A percentile compares a stretch with the other conserved stretches of the same genome.
These are phyloP conservation scores for Limenitis camilla DNA, from an alignment of 2,888 invertebrate species.

Conservation along the genomic window DNA sequence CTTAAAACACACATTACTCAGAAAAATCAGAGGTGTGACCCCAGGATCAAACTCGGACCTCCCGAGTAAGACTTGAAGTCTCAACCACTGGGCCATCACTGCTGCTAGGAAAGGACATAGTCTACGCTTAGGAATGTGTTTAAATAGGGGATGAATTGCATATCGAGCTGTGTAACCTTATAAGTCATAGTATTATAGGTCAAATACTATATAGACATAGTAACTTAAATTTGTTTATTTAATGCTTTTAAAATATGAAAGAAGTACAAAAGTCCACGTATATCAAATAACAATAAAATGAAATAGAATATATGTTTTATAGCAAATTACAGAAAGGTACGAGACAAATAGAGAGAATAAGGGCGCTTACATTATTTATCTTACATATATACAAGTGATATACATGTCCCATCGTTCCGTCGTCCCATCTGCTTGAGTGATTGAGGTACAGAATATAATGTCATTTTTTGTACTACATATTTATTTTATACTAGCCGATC, in stretches of 20 bases:
- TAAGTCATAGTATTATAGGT: too few relatives aligned
- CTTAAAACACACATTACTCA: too few relatives aligned
- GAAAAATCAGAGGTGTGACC: too few relatives aligned
- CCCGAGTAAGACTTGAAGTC: too few relatives aligned
- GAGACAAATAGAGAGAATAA: constrained; percentile 24
- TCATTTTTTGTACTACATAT: neutral
- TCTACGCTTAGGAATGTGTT: too few relatives aligned
- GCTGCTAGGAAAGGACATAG: too few relatives aligned
- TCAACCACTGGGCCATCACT: too few relatives aligned
- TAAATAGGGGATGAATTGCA: too few relatives aligned
- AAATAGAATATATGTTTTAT: constrained; percentile 21
- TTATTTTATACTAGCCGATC: neutral
- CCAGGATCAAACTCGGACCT: too few relatives aligned
- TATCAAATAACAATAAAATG: constrained; percentile 5
- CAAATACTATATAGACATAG: too few relatives aligned
- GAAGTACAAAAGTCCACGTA: neutral
- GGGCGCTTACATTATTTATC: constrained; percentile 31
- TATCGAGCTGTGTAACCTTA: too few relatives aligned
- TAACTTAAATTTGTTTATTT: too few relatives aligned
- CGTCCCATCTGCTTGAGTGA: constrained; percentile 26
- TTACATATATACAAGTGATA: constrained; percentile 14
- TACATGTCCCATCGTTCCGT: neutral
- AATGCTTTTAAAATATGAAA: neutral
- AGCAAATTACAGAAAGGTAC: constrained; percentile 24
- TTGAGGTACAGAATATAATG: constrained; percentile 7